phyloP scores from a whole-genome alignment of 2,888 invertebrate genomes.

The Lymantria dispar region DNA sequence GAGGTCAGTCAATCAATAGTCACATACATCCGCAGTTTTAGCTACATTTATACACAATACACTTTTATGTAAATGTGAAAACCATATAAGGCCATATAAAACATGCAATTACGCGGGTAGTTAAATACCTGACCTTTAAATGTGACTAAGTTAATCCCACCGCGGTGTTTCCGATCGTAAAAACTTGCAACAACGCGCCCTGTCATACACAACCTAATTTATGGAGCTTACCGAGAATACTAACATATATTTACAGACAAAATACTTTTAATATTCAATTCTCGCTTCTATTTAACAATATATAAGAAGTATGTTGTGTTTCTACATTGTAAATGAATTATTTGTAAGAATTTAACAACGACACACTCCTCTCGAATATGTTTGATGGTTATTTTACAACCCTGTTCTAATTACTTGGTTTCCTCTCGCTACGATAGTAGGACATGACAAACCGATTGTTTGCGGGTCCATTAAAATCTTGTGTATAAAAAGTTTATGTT shows the following conservation, averaged over 20 bases:
- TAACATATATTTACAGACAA: conserved; percentile 24
- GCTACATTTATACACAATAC: too few relatives aligned
- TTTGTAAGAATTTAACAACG: conserved; percentile 50
- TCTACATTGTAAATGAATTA: conserved; percentile 1
- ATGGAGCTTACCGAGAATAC: conserved; percentile 56
- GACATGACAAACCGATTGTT: conserved; percentile 62
- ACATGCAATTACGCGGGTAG: conserved; percentile 13
- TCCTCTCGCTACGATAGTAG: conserved; percentile 66
- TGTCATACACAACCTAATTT: conserved; percentile 77
- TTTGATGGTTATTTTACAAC: conserved; percentile 80
- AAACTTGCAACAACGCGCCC: conserved; percentile 69
- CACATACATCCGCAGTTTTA: too few relatives aligned
- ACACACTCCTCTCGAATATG: conserved; percentile 63
- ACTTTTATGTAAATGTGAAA: too few relatives aligned
- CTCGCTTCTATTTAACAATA: conserved; percentile 24
- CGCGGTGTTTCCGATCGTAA: conserved; percentile 61
- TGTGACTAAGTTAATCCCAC: conserved; percentile 52
- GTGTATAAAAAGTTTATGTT: conserved; percentile 64
- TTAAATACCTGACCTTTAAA: conserved; percentile 35
- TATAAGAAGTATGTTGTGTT: not conserved
- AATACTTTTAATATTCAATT: conserved; percentile 13
- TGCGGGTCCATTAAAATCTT: conserved; percentile 56
- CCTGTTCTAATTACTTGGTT: conserved; percentile 75
- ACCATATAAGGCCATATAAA: not conserved
- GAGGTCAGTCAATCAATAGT: too few relatives aligned